Percentiles rank a stretch among this genome's conserved stretches.
phyloP scores from a whole-genome alignment of 2,797 vertebrate species.

The Sebastes wilsoni region DNA sequence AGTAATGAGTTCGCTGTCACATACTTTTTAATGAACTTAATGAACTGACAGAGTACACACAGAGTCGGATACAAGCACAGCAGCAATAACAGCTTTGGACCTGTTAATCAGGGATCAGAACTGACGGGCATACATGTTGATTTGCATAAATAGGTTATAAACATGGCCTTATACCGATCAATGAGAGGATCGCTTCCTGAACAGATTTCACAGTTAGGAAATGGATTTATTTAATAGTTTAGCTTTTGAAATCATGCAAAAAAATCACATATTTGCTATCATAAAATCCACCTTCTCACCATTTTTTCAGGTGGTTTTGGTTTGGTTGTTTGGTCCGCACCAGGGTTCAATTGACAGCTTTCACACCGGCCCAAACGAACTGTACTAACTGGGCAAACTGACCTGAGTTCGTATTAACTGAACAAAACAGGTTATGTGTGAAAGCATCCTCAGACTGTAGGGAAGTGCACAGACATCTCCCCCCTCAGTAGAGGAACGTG shows the following conservation, averaged over 20 bases:
- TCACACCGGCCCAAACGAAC: background rate
- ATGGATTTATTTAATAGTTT: background rate
- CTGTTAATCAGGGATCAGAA: background rate
- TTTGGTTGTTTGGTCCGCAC: background rate
- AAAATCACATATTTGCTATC: background rate
- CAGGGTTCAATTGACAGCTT: background rate
- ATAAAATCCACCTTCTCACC: background rate
- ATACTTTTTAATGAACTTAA: background rate
- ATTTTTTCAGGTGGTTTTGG: background rate
- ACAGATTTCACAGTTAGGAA: background rate
- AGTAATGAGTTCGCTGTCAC: too few relatives aligned
- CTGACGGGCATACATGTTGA: too few relatives aligned
- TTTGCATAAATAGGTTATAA: too few relatives aligned
- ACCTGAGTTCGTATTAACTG: too few relatives aligned
- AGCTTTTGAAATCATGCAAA: background rate
- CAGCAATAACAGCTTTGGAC: background rate
- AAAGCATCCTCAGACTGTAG: too few relatives aligned
- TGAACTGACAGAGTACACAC: background rate
- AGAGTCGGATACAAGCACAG: background rate
- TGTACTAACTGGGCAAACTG: too few relatives aligned
- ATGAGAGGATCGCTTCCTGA: background rate
- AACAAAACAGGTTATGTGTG: too few relatives aligned
- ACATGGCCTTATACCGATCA: too few relatives aligned
- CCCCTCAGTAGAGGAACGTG: too few relatives aligned
- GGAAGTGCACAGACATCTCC: too few relatives aligned